Conservation (phyloP, 1,140 invertebrate species). For the Teleogryllus occipitalis region DNA sequence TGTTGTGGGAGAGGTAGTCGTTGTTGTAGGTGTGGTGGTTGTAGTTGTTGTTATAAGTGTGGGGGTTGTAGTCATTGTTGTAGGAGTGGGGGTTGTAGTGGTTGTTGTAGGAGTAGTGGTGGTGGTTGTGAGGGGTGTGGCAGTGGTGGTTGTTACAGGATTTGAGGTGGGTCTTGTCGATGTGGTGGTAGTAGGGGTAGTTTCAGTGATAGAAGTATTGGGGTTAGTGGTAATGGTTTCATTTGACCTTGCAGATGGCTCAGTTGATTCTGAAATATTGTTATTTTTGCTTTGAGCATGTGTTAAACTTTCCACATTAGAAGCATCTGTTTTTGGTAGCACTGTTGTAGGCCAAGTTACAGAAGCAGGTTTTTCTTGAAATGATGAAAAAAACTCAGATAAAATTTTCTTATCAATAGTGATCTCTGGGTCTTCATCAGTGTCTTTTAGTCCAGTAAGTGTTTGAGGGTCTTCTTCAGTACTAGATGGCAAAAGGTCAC, state of each 20-base stretch:
- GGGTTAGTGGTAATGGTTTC: background rate
- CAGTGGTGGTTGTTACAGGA: slow-evolving; percentile 7
- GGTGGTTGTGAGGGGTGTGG: background rate
- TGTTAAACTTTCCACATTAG: background rate
- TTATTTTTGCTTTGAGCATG: background rate
- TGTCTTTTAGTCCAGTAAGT: background rate
- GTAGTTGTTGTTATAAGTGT: background rate
- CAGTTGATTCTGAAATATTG: background rate
- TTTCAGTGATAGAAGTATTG: background rate
- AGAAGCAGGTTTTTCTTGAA: background rate
- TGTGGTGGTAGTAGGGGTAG: background rate
- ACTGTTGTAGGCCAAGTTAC: background rate
- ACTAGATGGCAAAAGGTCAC: background rate
- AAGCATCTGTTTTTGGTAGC: background rate
- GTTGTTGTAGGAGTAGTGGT: background rate
- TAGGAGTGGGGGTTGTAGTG: background rate
- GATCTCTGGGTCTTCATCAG: background rate
- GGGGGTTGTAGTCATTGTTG: background rate
- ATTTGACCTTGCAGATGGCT: background rate
- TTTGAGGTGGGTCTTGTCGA: background rate
- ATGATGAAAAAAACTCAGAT: background rate
- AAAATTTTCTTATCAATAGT: background rate
- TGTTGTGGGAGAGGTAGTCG: background rate
- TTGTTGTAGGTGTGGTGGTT: background rate
- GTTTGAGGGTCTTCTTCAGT: background rate